A percentile compares a stretch with the other conserved stretches of the same genome.
Evolutionary conservation across 2,113 vertebrate genomes (phyloP).

Genomic region (Oxygymnocypris stewartii): DNA sequence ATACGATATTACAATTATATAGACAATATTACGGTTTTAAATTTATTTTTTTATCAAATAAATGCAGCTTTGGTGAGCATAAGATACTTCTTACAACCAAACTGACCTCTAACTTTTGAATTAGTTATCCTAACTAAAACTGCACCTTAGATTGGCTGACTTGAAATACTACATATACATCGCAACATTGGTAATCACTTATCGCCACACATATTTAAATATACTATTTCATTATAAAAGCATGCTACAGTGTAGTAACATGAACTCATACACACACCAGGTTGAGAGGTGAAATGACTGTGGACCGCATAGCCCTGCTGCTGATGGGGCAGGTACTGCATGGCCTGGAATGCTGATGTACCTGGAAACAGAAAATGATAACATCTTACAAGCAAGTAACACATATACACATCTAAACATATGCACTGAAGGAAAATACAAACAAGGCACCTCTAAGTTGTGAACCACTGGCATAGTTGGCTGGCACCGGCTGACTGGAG

Average conservation of each 20-base stretch:
- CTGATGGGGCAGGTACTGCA: slow-evolving; percentile 87
- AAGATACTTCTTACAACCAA: background rate
- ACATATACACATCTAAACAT: background rate
- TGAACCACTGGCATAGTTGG: slow-evolving; percentile 80
- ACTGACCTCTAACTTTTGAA: background rate
- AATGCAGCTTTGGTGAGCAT: background rate
- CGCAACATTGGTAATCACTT: background rate
- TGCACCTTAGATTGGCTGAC: too few species aligned
- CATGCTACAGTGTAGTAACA: background rate
- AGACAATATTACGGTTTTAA: background rate
- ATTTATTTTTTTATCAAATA: too few species aligned
- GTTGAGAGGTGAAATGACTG: slow-evolving; percentile 84
- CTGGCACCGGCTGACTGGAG: slow-evolving; percentile 77
- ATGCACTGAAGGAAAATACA: background rate
- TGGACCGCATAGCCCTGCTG: slow-evolving; percentile 84
- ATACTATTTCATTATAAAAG: background rate
- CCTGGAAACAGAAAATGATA: slow-evolving; percentile 66
- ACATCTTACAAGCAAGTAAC: background rate
- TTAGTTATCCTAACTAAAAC: too few species aligned
- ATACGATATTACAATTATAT: too few species aligned
- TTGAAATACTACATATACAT: background rate
- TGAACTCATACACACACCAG: slow-evolving; percentile 69
- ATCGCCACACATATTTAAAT: background rate
- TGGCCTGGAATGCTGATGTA: slow-evolving; percentile 84
- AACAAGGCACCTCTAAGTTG: slow-evolving; percentile 71